Percentiles rank a stretch among this genome's conserved stretches.
These are phyloP conservation scores for Cataglyphis rosenhaueri DNA, from an alignment of 2,888 invertebrate species.

Conservation along the genomic window DNA sequence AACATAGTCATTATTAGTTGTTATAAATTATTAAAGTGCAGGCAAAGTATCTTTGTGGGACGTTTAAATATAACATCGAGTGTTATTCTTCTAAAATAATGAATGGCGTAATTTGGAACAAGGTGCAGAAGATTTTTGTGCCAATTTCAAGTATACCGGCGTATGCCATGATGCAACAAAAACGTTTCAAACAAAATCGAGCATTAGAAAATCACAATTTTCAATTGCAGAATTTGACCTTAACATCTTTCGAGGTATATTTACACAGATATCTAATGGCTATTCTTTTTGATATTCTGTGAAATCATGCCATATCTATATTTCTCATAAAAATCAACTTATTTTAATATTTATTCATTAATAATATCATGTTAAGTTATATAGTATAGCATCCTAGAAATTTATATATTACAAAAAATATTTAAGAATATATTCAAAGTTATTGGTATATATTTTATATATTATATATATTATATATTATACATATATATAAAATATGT, in stretches of 20 bases:
- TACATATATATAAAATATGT: background rate
- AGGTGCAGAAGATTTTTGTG: conserved; percentile 42
- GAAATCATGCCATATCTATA: background rate
- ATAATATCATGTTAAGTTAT: background rate
- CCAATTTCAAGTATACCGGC: conserved; percentile 56
- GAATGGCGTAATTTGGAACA: conserved; percentile 66
- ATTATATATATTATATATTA: background rate
- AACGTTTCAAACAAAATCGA: conserved; percentile 37
- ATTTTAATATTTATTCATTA: background rate
- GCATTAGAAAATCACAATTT: conserved; percentile 59
- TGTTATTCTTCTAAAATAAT: background rate
- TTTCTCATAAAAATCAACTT: background rate
- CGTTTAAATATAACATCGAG: background rate
- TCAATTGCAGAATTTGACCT: conserved; percentile 49
- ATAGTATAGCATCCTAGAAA: background rate
- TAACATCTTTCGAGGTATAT: conserved; percentile 67
- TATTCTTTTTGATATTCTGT: background rate
- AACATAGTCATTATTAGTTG: background rate
- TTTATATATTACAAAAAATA: background rate
- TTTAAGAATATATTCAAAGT: background rate
- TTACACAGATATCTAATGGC: background rate
- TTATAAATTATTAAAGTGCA: background rate
- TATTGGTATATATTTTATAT: background rate
- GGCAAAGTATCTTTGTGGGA: background rate
- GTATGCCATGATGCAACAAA: conserved; percentile 39